A percentile compares a stretch with the other conserved stretches of the same genome.
Conservation (phyloP, 2,797 vertebrate genomes). For the Enteromius thamalakanensis region DNA sequence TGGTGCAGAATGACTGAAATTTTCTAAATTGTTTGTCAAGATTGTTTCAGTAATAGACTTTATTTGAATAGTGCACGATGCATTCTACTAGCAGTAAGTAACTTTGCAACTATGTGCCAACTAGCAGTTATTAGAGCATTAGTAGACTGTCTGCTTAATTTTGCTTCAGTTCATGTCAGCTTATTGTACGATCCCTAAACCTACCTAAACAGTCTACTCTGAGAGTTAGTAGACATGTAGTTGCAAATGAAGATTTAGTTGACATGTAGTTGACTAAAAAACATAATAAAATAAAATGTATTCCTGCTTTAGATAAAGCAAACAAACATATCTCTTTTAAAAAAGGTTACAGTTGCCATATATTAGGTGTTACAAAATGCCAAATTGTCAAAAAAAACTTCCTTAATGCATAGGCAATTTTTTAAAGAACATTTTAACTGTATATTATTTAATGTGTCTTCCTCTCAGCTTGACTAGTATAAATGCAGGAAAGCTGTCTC, state of each 20-base stretch:
- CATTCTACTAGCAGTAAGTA: too few species aligned
- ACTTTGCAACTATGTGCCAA: too few species aligned
- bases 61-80: too few species aligned
- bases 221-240: too few species aligned
- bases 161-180: too few species aligned
- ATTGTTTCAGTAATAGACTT: not conserved
- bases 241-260: too few species aligned
- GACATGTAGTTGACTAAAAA: too few species aligned
- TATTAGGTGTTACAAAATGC: not conserved
- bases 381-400: not conserved
- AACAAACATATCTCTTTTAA: not conserved
- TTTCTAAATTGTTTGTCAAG: not conserved
- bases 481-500: conserved; percentile 89
- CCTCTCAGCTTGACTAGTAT: conserved; percentile 84
- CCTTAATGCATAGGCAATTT: not conserved
- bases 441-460: conserved; percentile 51
- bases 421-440: not conserved
- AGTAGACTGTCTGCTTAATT: too few species aligned
- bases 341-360: not conserved
- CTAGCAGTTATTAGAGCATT: too few species aligned
- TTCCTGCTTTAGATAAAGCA: not conserved
- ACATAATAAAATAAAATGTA: not conserved
- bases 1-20: not conserved
- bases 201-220: too few species aligned
- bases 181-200: too few species aligned